phyloP scores from a whole-genome alignment of 2,113 vertebrate species.

The Proterorhinus semilunaris region DNA sequence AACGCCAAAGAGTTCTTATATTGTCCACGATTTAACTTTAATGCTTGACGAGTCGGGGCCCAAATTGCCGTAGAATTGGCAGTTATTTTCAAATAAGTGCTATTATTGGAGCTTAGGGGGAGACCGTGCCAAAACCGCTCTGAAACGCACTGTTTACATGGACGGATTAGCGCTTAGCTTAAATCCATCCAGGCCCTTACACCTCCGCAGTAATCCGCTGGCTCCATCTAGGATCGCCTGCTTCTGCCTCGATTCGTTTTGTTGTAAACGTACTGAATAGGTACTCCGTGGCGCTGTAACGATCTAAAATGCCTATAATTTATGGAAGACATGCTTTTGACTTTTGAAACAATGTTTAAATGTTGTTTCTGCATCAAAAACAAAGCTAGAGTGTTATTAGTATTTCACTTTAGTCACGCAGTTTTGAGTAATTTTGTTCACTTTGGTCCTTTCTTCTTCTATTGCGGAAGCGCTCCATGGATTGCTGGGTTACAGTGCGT shows the following conservation, averaged over 20 bases:
- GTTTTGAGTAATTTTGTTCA: too few species aligned
- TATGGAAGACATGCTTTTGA: background rate
- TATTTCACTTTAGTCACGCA: too few species aligned
- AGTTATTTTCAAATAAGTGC: slow-evolving; percentile 56
- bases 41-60: slow-evolving; percentile 57
- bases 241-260: background rate
- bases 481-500: too few species aligned
- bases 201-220: slow-evolving; percentile 56
- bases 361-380: too few species aligned
- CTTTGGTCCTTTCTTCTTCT: too few species aligned
- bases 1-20: background rate
- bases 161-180: slow-evolving; percentile 63
- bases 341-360: background rate
- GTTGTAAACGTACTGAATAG: background rate
- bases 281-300: too few species aligned
- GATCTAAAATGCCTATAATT: too few species aligned
- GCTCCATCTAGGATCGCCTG: slow-evolving; percentile 9
- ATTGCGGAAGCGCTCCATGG: too few species aligned
- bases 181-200: slow-evolving; percentile 34
- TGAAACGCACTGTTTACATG: slow-evolving; percentile 57
- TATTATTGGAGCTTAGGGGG: slow-evolving; percentile 65
- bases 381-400: too few species aligned
- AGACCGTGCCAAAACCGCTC: slow-evolving; percentile 50
- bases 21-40: slow-evolving; percentile 31
- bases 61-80: slow-evolving; percentile 54